Evolutionary conservation across 2,797 vertebrate genomes (phyloP), one percentile per base, ranked within the genome.

Genomic region (Pseudochromis fuscus): DNA sequence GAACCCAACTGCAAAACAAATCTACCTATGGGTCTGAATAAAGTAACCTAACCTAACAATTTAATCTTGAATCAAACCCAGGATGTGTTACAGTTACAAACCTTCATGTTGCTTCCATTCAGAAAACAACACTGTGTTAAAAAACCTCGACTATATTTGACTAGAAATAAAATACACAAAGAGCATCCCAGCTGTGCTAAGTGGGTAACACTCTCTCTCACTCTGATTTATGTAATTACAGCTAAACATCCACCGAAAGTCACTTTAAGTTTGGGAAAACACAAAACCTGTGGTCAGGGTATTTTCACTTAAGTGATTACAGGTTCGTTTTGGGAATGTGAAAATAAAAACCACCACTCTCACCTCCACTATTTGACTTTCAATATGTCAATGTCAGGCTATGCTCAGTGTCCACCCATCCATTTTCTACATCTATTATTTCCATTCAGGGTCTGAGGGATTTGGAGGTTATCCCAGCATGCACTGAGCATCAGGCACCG

Each of bases 391-490:
- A 28, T 19, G 3, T 75, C 24, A 46, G 15, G 19, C 2, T 23
- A 10, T 21, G 19, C 5, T 48, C 30, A 38, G 44, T 35, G 23
- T 21, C 10, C 42, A 18, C 37, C 24, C 52, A 37, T 40, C 40
- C 30, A 15, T 27, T 51, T 51, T 57, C 13, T 13, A 18, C 57
- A 19, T 44, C 40, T 49, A 7, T 67, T 31, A 21, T 75, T 52
- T 19, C 44, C 21, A 23, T 51, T 45, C 19, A 4, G 16, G 3
- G n/a, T 19, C 16, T 19, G 6, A 1, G 19, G 13, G 44, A 51
- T 68, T n/a, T 60, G 44, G 50, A 57, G 9, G 13, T 27, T 13
- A 1, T 72, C 55, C 50, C 55, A 68, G 67, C 58, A 57, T 72
- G 62, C 58, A 49, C 7, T 27, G 27, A 5, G 55, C 30, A 19